Conservation (phyloP, 1,140 invertebrate genomes). For the Planococcus citri region DNA sequence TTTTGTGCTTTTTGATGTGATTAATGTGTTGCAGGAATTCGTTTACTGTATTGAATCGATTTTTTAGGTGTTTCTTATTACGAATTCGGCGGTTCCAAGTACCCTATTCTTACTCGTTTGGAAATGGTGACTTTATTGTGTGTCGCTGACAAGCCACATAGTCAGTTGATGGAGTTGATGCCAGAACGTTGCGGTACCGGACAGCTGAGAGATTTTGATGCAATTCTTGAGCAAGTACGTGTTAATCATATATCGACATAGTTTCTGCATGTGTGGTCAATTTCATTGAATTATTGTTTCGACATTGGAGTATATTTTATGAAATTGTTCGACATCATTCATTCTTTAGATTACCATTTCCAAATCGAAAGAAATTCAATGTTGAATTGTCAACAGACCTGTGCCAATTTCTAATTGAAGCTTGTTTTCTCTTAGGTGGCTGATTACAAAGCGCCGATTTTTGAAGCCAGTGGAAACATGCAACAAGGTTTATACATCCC, state of each 20-base stretch:
- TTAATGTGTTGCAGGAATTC: not conserved
- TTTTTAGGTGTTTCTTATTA: not conserved
- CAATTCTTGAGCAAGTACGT: constrained; percentile 22
- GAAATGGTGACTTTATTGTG: constrained; percentile 89
- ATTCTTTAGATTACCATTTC: too few relatives aligned
- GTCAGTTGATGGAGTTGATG: constrained; percentile 86
- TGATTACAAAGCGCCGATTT: constrained; percentile 61
- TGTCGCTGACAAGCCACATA: constrained; percentile 88
- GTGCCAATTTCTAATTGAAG: too few relatives aligned
- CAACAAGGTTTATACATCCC: constrained; percentile 91
- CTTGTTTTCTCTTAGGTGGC: constrained; percentile 46
- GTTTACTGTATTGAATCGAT: not conserved
- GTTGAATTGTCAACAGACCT: too few relatives aligned
- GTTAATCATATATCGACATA: not conserved
- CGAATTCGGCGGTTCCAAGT: not conserved
- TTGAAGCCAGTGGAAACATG: constrained; percentile 68
- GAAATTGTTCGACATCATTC: constrained; percentile 11
- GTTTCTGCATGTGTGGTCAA: not conserved
- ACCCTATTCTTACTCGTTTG: constrained; percentile 48
- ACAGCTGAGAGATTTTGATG: constrained; percentile 40
- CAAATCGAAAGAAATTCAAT: too few relatives aligned
- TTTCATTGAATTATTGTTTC: constrained; percentile 5
- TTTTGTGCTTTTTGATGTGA: not conserved
- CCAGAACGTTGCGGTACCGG: constrained; percentile 85
- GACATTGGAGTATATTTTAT: not conserved